These are phyloP conservation scores for Pagrus major DNA, from an alignment of 2,113 vertebrate species.

Conservation along the genomic window DNA sequence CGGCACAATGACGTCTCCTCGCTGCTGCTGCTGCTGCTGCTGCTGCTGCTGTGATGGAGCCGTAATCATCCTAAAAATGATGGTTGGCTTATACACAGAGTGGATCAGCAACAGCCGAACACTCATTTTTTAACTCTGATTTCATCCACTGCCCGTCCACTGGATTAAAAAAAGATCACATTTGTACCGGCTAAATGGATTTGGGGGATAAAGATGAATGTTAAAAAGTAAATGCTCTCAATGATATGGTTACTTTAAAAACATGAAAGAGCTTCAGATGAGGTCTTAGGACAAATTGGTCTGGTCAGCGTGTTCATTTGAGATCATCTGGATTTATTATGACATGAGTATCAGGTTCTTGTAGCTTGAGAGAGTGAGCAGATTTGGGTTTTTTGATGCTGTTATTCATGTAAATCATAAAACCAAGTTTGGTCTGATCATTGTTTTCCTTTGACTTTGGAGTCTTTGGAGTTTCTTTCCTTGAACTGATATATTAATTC, in stretches of 20 bases:
- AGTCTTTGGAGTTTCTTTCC: not conserved
- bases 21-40: not conserved
- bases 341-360: not conserved
- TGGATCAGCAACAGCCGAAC: not conserved
- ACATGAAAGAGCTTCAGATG: not conserved
- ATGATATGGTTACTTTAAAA: slow-evolving; percentile 28
- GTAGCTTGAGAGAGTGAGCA: not conserved
- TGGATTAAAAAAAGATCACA: slow-evolving; percentile 52
- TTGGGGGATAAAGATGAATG: slow-evolving; percentile 43
- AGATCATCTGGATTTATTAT: not conserved
- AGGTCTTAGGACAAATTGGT: not conserved
- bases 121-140: slow-evolving; percentile 12
- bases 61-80: slow-evolving; percentile 33
- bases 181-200: slow-evolving; percentile 57
- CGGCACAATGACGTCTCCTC: not conserved
- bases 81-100: slow-evolving; percentile 8
- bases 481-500: not conserved
- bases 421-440: not conserved
- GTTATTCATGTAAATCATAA: not conserved
- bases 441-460: not conserved
- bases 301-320: not conserved
- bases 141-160: not conserved
- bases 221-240: slow-evolving; percentile 37
- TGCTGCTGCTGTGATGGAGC: not conserved
- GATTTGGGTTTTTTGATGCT: not conserved